These are phyloP conservation scores for Diarsia dahlii DNA, from an alignment of 2,888 invertebrate species.

Conservation along the genomic window DNA sequence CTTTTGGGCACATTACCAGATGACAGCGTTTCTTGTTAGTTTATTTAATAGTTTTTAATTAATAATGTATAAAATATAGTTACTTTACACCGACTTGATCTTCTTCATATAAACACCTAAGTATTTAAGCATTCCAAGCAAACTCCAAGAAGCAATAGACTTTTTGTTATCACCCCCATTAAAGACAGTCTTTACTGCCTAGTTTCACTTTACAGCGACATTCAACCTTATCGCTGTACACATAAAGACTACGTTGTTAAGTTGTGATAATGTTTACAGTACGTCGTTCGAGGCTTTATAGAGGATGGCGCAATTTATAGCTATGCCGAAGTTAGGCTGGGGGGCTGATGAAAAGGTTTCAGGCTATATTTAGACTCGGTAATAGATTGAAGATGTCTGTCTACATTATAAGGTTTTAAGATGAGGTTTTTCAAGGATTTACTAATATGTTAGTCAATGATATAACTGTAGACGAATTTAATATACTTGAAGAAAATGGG, in stretches of 20 bases:
- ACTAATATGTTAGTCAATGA: no score
- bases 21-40: no score
- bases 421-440: background rate
- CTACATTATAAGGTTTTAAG: background rate
- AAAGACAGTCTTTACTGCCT: conserved; percentile 53
- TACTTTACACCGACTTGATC: background rate
- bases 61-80: no score
- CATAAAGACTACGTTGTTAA: conserved; percentile 57
- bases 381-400: conserved; percentile 24
- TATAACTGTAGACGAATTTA: background rate
- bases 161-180: conserved; percentile 57
- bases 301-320: conserved; percentile 53
- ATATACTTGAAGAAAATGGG: background rate
- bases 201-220: conserved; percentile 42
- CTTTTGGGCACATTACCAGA: no score
- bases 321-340: conserved; percentile 29
- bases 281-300: conserved; percentile 52
- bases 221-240: conserved; percentile 47
- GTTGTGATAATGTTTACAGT: conserved; percentile 55
- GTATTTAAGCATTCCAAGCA: conserved; percentile 38
- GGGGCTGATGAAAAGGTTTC: conserved; percentile 44
- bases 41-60: no score
- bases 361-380: conserved; percentile 21
- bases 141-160: conserved; percentile 37
- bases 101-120: conserved; percentile 32